Evolutionary conservation across 2,888 invertebrate species (phyloP), one percentile per base, ranked within the genome.

Genomic region (Bembecia ichneumoniformis): DNA sequence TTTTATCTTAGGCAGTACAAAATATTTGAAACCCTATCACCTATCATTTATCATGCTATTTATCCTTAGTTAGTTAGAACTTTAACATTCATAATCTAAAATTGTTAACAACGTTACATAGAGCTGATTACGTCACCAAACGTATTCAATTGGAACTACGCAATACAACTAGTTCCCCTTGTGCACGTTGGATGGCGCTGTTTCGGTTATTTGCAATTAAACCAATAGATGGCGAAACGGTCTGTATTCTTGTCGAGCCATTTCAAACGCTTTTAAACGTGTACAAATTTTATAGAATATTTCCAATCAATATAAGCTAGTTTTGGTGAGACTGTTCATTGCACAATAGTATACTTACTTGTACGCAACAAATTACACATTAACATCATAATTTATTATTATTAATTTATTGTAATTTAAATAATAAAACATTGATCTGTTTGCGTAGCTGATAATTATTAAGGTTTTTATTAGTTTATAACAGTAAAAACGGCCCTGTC

Each of bases 361-460:
- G 51, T 56, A 60, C 61, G 78, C 80, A 70, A 74, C 80, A 82
- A 81, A 71, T 66, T 63, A 71, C 58, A 66, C 68, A 66, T 60
- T n/a, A n/a, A 71, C 64, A 68, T 64, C 65, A 72, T 61, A 53
- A 57, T 28, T 51, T 48, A 57, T 61, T 52, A 62, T 58, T 68
- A 68, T 65, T 68, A 71, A 63, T 65, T 71, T 67, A 59, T 70
- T 68, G 60, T 64, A 59, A 44, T 28, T 7, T 7, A 20, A 9
- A 9, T 28, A 2, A 44, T 16, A 47, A 54, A 50, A 62, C 68
- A 68, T 72, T 71, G 69, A 66, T 68, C 63, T 75, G 65, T 71
- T 72, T 60, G 67, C 63, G 67, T 78, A 78, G 73, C 68, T 74
- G 68, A 72, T 78, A 28, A 77, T 74, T 72, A 68, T 73, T 81